These are phyloP conservation scores for Anthoptus insignis DNA, from an alignment of 2,888 invertebrate genomes.

Conservation along the genomic window DNA sequence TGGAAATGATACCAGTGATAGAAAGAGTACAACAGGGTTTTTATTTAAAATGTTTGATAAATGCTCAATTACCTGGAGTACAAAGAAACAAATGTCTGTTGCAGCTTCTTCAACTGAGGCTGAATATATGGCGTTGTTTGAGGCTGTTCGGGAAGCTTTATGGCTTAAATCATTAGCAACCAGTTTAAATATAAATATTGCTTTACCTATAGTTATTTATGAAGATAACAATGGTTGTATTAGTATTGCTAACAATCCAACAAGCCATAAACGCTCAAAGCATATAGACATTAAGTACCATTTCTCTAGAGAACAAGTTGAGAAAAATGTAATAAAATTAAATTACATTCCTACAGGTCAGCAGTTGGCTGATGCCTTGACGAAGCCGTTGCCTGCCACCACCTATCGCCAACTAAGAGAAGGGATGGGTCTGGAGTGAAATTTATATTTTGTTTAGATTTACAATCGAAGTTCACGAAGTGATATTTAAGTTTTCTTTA, in stretches of 20 bases:
- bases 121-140: conserved; percentile 45
- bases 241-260: conserved; percentile 53
- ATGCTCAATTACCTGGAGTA: conserved; percentile 42
- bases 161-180: conserved; percentile 54
- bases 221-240: conserved; percentile 61
- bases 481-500: not conserved
- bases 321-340: conserved; percentile 45
- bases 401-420: conserved; percentile 17
- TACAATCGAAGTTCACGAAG: too few relatives aligned
- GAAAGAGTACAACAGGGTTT: conserved; percentile 45
- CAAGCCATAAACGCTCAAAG: conserved; percentile 53
- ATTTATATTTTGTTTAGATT: not conserved
- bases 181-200: conserved; percentile 47
- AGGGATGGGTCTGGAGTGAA: conserved; percentile 16
- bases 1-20: conserved; percentile 42
- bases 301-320: conserved; percentile 45
- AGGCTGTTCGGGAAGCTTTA: conserved; percentile 54
- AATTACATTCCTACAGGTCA: conserved; percentile 47
- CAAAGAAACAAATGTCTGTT: conserved; percentile 40
- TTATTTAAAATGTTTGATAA: conserved; percentile 47
- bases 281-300: conserved; percentile 56
- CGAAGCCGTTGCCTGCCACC: conserved; percentile 28
- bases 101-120: conserved; percentile 48
- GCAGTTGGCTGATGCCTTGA: conserved; percentile 40
- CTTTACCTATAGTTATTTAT: conserved; percentile 42